Evolutionary conservation across 2,888 invertebrate genomes (phyloP).

Genomic region (Beris morrisii): DNA sequence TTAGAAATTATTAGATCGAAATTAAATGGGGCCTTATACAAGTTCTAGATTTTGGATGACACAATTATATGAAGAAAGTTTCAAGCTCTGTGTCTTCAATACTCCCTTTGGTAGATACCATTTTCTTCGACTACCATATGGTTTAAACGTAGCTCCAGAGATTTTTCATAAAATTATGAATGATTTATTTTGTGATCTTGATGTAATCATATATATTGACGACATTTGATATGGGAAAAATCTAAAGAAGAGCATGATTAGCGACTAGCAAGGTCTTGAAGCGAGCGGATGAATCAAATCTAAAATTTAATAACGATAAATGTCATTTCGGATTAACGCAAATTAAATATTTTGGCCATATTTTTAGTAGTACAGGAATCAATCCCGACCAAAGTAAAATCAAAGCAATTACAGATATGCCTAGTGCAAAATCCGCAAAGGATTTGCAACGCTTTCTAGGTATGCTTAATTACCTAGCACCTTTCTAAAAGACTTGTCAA

Average conservation of each 20-base stretch:
- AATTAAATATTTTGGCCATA: slow-evolving; percentile 39
- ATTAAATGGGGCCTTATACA: slow-evolving; percentile 29
- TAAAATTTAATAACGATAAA: slow-evolving; percentile 36
- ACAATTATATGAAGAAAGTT: slow-evolving; percentile 40
- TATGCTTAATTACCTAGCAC: slow-evolving; percentile 34
- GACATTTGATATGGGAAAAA: neutral
- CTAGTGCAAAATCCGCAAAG: slow-evolving; percentile 30
- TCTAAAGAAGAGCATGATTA: neutral
- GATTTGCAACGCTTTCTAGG: slow-evolving; percentile 36
- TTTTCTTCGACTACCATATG: slow-evolving; percentile 39
- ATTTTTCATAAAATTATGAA: slow-evolving; percentile 32
- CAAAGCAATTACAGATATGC: too few species aligned
- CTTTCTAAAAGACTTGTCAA: slow-evolving; percentile 21
- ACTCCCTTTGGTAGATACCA: slow-evolving; percentile 41
- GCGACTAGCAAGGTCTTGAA: neutral
- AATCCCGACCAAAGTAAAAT: too few species aligned
- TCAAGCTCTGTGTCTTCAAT: slow-evolving; percentile 41
- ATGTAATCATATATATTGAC: slow-evolving; percentile 35
- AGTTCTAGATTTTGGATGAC: slow-evolving; percentile 41
- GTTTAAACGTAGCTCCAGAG: slow-evolving; percentile 37
- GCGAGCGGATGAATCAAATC: neutral
- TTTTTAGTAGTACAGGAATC: slow-evolving; percentile 34
- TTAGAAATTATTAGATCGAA: slow-evolving; percentile 34
- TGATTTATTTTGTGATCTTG: neutral
- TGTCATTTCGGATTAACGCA: slow-evolving; percentile 30